These are phyloP conservation scores for Hipparchia semele DNA, from an alignment of 2,888 invertebrate species.

Conservation along the genomic window DNA sequence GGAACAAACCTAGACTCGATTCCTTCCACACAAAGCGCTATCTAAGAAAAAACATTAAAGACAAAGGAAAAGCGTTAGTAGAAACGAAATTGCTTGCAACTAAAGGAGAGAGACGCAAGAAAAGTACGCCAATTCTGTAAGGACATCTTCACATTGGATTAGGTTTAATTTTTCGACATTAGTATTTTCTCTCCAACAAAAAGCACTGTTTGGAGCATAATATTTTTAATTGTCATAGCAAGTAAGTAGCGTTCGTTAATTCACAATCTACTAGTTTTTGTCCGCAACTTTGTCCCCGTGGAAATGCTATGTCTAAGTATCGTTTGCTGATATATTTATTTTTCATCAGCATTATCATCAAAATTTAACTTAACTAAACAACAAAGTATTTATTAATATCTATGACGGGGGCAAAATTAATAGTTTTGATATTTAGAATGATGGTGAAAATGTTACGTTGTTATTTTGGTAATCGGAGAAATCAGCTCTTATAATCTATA, in stretches of 20 bases:
- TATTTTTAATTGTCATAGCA: background rate
- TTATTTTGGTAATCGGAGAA: too few species aligned
- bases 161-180: conserved; percentile 14
- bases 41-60: conserved; percentile 46
- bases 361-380: too few species aligned
- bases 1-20: conserved; percentile 29
- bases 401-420: too few species aligned
- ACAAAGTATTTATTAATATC: too few species aligned
- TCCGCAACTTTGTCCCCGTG: too few species aligned
- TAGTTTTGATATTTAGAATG: too few species aligned
- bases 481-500: too few species aligned
- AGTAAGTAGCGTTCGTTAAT: too few species aligned
- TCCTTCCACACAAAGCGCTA: conserved; percentile 45
- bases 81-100: conserved; percentile 50
- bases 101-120: conserved; percentile 36
- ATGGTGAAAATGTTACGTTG: too few species aligned
- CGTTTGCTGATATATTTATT: background rate
- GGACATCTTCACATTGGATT: conserved; percentile 28
- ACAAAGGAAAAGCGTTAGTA: conserved; percentile 47
- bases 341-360: too few species aligned
- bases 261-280: too few species aligned
- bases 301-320: background rate
- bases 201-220: background rate
- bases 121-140: conserved; percentile 35
- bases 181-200: background rate